These are phyloP conservation scores for Cyclura pinguis DNA, from an alignment of 2,797 vertebrate species.

Conservation along the genomic window DNA sequence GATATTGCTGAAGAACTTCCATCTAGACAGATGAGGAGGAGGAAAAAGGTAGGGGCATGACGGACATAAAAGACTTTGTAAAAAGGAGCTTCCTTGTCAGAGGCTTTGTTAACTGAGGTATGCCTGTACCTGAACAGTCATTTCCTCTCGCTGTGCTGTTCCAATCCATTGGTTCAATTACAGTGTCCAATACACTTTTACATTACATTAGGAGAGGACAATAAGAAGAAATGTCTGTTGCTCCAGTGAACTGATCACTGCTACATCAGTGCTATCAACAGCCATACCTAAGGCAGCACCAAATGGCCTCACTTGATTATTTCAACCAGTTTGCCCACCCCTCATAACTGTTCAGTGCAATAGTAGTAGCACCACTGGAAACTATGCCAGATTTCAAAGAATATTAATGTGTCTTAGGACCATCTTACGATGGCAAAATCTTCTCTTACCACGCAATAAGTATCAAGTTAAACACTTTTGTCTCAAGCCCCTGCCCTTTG, in stretches of 20 bases:
- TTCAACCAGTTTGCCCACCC: background rate
- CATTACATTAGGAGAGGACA: background rate
- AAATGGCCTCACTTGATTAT: background rate
- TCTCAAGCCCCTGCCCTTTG: slow-evolving; percentile 7
- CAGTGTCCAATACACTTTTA: background rate
- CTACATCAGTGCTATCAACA: background rate
- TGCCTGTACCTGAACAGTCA: too few species aligned
- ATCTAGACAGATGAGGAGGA: too few species aligned
- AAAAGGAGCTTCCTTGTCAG: too few species aligned
- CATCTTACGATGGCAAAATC: background rate
- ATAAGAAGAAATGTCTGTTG: background rate
- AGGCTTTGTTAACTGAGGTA: too few species aligned
- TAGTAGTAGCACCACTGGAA: background rate
- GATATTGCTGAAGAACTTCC: too few species aligned
- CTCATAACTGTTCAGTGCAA: too few species aligned
- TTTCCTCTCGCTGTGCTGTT: background rate
- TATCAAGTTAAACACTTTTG: background rate
- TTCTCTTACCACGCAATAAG: background rate
- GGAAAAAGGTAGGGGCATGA: too few species aligned
- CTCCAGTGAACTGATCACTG: background rate
- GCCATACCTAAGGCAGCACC: background rate
- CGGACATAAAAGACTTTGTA: too few species aligned
- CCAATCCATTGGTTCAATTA: background rate
- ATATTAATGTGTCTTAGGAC: background rate
- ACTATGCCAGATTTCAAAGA: background rate